Evolutionary conservation across 2,888 invertebrate species (phyloP).

Genomic region (Julus scandinavius): DNA sequence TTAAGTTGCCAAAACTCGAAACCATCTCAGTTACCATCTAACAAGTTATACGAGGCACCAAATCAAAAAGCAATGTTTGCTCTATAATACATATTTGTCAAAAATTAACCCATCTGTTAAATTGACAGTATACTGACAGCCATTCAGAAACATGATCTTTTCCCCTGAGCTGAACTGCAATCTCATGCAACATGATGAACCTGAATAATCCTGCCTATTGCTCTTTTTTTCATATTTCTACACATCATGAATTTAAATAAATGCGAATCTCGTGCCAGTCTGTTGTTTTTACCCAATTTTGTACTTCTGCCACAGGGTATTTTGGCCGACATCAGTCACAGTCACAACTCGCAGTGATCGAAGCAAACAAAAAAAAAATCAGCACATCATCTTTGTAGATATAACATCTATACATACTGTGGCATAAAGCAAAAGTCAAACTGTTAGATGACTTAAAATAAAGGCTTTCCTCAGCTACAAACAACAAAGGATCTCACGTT

Average conservation of each 20-base stretch:
- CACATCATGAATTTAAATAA: constrained; percentile 28
- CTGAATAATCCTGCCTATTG: background rate
- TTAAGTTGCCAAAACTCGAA: no score
- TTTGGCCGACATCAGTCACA: background rate
- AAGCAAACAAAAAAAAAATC: no score
- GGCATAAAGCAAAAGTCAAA: no score
- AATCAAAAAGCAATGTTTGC: background rate
- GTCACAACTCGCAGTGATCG: no score
- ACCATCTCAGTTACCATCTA: no score
- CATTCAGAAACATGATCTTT: background rate
- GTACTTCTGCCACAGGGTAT: background rate
- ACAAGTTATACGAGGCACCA: no score
- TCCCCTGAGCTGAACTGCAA: background rate
- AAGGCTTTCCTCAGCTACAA: no score
- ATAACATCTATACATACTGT: no score
- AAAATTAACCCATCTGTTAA: background rate
- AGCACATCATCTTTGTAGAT: no score
- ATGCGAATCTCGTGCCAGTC: background rate
- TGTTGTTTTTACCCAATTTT: background rate
- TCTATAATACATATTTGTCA: background rate
- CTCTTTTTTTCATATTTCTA: background rate
- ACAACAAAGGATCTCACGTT: no score
- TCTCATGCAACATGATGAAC: constrained; percentile 22
- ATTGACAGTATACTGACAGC: background rate
- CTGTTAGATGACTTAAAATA: no score